Conservation (phyloP, 2,888 invertebrate species). For the Balanococcus diminutus region DNA sequence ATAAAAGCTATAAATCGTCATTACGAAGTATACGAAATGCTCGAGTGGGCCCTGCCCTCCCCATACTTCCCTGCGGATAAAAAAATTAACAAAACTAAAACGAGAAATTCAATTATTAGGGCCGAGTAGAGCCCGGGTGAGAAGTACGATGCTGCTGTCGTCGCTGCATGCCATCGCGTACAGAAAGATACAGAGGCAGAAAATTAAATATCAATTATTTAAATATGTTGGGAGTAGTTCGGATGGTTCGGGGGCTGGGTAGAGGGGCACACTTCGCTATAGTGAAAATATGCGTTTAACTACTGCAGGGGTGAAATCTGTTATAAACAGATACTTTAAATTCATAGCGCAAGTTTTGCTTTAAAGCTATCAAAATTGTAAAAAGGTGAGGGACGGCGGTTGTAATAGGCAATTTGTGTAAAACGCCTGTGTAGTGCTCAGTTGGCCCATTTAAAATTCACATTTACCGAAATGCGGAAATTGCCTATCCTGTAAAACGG, state of each 20-base stretch:
- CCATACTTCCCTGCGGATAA: neutral
- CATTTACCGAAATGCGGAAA: slow-evolving; percentile 48
- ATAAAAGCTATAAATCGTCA: slow-evolving; percentile 12
- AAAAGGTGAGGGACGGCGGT: slow-evolving; percentile 9
- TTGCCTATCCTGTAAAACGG: slow-evolving; percentile 49
- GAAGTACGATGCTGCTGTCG: neutral
- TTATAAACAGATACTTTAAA: slow-evolving; percentile 55
- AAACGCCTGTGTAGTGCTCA: neutral
- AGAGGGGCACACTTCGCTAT: neutral
- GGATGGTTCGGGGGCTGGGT: neutral
- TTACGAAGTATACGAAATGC: neutral
- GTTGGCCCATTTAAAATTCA: slow-evolving; percentile 44
- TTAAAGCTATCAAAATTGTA: slow-evolving; percentile 54
- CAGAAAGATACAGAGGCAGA: neutral
- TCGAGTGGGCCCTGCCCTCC: neutral
- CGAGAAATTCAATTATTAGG: slow-evolving; percentile 33
- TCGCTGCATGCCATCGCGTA: too few species aligned
- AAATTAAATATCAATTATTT: slow-evolving; percentile 53
- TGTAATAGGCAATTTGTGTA: slow-evolving; percentile 50
- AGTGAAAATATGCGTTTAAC: slow-evolving; percentile 39
- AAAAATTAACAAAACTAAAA: slow-evolving; percentile 14
- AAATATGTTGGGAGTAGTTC: neutral
- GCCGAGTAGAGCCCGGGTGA: too few species aligned
- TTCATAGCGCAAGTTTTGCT: slow-evolving; percentile 53
- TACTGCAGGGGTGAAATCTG: slow-evolving; percentile 44